These are phyloP conservation scores for Paralichthys olivaceus DNA, from an alignment of 2,113 vertebrate genomes.

Conservation along the genomic window DNA sequence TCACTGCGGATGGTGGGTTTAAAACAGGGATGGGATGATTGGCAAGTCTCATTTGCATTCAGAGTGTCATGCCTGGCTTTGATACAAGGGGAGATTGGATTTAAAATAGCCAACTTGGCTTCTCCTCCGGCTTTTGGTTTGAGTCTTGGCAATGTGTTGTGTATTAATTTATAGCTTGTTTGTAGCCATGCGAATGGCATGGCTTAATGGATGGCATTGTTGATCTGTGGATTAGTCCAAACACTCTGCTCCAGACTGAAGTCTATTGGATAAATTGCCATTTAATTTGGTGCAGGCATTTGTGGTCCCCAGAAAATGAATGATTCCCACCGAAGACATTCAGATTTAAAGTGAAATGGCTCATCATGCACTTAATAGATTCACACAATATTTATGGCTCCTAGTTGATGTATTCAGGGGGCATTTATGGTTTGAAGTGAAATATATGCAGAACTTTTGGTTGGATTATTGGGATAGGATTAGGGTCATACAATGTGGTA, in stretches of 20 bases:
- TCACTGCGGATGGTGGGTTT: slow-evolving; percentile 23
- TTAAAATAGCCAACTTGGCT: slow-evolving; percentile 55
- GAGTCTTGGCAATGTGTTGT: slow-evolving; percentile 23
- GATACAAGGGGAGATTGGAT: slow-evolving; percentile 63
- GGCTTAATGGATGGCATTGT: neutral
- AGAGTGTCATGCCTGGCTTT: slow-evolving; percentile 56
- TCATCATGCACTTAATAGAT: too few relatives aligned
- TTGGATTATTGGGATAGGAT: neutral
- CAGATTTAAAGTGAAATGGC: too few relatives aligned
- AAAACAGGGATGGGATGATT: slow-evolving; percentile 50
- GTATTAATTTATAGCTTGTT: slow-evolving; percentile 30
- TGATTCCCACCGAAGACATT: too few relatives aligned
- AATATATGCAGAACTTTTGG: neutral
- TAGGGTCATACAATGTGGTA: neutral
- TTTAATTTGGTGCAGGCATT: neutral
- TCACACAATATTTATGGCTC: neutral
- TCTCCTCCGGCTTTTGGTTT: slow-evolving; percentile 34
- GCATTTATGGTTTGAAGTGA: too few relatives aligned
- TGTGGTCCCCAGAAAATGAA: neutral
- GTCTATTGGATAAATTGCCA: neutral
- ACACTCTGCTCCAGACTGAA: slow-evolving; percentile 6
- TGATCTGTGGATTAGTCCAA: neutral
- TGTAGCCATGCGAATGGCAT: neutral
- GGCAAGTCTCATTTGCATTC: slow-evolving; percentile 70
- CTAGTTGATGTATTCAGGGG: too few relatives aligned